phyloP scores from a whole-genome alignment of 2,797 vertebrate species.

The Sorex maritimensis region DNA sequence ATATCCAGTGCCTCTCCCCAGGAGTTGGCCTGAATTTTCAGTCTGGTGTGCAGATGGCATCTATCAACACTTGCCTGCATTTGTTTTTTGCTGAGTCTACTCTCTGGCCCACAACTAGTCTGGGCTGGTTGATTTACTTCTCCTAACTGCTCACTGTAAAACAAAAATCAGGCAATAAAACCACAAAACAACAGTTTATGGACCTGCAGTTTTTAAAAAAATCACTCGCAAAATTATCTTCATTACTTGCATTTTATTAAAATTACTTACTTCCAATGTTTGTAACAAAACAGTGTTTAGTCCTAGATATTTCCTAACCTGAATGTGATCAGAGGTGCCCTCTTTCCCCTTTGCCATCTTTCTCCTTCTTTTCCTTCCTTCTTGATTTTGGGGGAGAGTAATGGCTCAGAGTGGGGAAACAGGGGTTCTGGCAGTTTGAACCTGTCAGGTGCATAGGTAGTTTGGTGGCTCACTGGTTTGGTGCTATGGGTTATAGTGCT shows the following conservation, averaged over 20 bases:
- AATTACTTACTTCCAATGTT: conserved; percentile 46
- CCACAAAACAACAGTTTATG: not conserved
- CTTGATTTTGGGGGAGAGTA: no score
- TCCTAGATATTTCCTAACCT: not conserved
- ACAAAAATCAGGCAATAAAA: not conserved
- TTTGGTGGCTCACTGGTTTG: no score
- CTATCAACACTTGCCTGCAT: not conserved
- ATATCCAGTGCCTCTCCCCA: not conserved
- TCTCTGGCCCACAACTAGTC: not conserved
- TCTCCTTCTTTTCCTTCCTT: no score
- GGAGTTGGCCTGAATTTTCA: not conserved
- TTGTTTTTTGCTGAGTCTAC: not conserved
- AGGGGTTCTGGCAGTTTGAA: no score
- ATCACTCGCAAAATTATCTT: conserved; percentile 11
- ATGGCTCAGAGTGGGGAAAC: no score
- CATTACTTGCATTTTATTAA: conserved; percentile 14
- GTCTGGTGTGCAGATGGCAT: not conserved
- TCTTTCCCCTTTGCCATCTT: not conserved
- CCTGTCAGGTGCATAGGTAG: no score
- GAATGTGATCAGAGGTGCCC: no score
- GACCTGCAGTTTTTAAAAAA: not conserved
- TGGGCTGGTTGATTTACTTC: not conserved
- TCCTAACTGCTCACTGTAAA: not conserved
- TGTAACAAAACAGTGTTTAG: conserved; percentile 18
- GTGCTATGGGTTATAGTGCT: no score